These are phyloP conservation scores for Hylaea fasciaria DNA, from an alignment of 2,888 invertebrate genomes.

Conservation along the genomic window DNA sequence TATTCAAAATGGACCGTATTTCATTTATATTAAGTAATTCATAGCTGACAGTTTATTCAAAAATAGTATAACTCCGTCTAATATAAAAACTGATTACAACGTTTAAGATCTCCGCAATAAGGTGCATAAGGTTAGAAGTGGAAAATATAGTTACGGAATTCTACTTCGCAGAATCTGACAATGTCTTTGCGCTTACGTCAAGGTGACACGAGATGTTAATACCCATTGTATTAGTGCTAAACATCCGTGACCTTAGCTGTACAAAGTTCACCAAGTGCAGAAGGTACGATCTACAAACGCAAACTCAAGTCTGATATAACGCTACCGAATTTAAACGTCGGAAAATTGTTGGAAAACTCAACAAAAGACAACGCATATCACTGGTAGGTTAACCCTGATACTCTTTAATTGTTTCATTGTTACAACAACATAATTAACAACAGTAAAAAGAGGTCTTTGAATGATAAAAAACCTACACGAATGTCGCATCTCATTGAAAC, in stretches of 20 bases:
- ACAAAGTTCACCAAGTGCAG: slow-evolving; percentile 80
- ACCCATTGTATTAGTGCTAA: slow-evolving; percentile 80
- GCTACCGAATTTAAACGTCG: slow-evolving; percentile 48
- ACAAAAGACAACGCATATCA: slow-evolving; percentile 29
- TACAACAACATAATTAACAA: slow-evolving; percentile 34
- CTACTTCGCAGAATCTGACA: slow-evolving; percentile 48
- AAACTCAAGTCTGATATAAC: slow-evolving; percentile 44
- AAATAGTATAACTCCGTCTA: slow-evolving; percentile 49
- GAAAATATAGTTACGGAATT: slow-evolving; percentile 47
- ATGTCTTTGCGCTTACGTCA: slow-evolving; percentile 77
- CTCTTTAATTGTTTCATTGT: slow-evolving; percentile 34
- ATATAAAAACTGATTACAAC: slow-evolving; percentile 49
- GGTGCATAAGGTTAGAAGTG: slow-evolving; percentile 47
- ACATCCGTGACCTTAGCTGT: slow-evolving; percentile 80
- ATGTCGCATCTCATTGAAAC: slow-evolving; percentile 30
- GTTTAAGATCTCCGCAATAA: slow-evolving; percentile 50
- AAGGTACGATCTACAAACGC: slow-evolving; percentile 63
- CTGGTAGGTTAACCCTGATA: slow-evolving; percentile 30
- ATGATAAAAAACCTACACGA: slow-evolving; percentile 46
- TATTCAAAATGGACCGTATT: slow-evolving; percentile 27
- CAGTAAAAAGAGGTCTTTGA: slow-evolving; percentile 44
- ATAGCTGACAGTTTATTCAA: slow-evolving; percentile 35
- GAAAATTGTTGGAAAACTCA: slow-evolving; percentile 57
- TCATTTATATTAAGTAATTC: slow-evolving; percentile 18
- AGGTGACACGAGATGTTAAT: slow-evolving; percentile 83